These are phyloP conservation scores for Miniopterus natalensis DNA, from an alignment of 2,113 vertebrate genomes.

Conservation along the genomic window DNA sequence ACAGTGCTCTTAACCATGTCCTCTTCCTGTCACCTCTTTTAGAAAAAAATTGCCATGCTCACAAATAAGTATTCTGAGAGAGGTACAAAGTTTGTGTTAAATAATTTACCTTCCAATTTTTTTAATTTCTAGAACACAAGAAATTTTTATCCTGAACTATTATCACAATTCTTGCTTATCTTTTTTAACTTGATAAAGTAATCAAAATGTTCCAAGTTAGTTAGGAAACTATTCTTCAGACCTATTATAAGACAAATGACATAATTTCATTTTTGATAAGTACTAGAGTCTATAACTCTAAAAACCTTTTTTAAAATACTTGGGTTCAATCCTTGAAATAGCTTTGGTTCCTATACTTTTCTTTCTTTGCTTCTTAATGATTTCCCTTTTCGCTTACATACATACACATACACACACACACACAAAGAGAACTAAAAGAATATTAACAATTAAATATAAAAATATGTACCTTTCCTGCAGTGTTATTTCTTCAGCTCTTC, in stretches of 20 bases:
- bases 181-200: constrained; percentile 38
- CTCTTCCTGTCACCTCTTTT: neutral
- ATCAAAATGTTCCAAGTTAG: neutral
- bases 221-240: constrained; percentile 29
- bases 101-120: neutral
- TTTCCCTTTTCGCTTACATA: neutral
- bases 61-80: neutral
- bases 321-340: neutral
- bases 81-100: neutral
- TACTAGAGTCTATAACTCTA: neutral
- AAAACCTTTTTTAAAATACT: neutral
- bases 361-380: neutral
- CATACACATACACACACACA: neutral
- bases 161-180: neutral
- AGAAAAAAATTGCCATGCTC: neutral
- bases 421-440: neutral
- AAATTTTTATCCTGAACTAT: neutral
- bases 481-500: neutral
- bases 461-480: neutral
- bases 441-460: neutral
- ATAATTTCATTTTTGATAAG: constrained; percentile 36
- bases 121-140: neutral
- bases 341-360: neutral
- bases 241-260: neutral
- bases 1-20: neutral